These are phyloP conservation scores for Dendrocincla tyrannina DNA, from an alignment of 2,797 vertebrate genomes.

Conservation along the genomic window DNA sequence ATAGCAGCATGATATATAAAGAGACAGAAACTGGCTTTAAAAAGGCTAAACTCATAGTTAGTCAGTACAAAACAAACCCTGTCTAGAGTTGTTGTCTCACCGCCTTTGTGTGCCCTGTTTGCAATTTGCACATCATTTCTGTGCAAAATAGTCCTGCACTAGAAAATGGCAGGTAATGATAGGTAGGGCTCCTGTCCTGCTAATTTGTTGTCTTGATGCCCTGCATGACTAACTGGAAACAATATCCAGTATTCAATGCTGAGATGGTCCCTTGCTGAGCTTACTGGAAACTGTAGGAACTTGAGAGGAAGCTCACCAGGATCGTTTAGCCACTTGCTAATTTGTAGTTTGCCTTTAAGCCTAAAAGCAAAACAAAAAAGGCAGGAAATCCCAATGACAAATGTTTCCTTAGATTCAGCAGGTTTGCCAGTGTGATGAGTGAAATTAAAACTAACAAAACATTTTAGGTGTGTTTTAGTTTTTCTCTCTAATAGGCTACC, in stretches of 20 bases:
- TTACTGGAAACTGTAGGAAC: background rate
- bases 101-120: background rate
- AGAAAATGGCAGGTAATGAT: background rate
- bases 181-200: background rate
- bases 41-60: background rate
- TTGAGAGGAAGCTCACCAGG: background rate
- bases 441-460: constrained; percentile 42
- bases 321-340: background rate
- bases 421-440: background rate
- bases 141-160: background rate
- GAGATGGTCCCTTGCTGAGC: constrained; percentile 20
- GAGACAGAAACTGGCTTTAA: background rate
- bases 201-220: constrained; percentile 28
- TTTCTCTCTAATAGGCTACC: background rate
- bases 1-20: background rate
- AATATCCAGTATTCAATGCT: constrained; percentile 15
- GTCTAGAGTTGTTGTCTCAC: background rate
- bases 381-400: background rate
- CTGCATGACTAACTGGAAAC: constrained; percentile 32
- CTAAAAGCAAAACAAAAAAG: background rate
- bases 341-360: background rate
- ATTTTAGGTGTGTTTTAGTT: background rate
- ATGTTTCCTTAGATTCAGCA: background rate
- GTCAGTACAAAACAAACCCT: background rate
- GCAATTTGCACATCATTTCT: background rate